Base-by-base conservation (phyloP, 2,888 invertebrate genomes). In the Fragum sueziense region DNA sequence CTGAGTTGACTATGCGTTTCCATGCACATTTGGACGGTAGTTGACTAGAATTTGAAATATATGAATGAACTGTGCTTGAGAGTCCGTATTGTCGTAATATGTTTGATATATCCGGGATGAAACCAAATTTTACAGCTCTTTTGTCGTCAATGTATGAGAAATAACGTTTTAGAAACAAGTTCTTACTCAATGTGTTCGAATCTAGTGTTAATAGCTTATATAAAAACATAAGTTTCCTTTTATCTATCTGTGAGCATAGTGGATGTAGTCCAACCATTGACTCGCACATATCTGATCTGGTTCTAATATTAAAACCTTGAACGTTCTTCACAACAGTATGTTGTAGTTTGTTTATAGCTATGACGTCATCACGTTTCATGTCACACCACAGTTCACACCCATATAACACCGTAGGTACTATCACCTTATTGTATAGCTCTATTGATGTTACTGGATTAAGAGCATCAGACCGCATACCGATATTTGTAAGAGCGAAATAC, bases 321-420 rank as follows among this genome's bases (percentile, higher is more conserved):
- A 68, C n/a, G 22, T 33, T 47, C 14, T 68, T 68, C 22, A 68
- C 68, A 27, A 68, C 20, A 47, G 9, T 47, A 11, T 68, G 68
- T 47, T 68, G 68, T 1, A 68, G 20, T 47, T 68, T 68, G 41
- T 68, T 29, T 7, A 68, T 29, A 2, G 29, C 17, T 25, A 11
- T 68, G 9, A 17, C 25, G 29, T 47, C 68, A 20, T 20, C 29
- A 29, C 20, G 20, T 11, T 47, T 17, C 41, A 68, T 68, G 2
- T 25, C 47, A 68, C 51, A 47, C 68, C 68, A 68, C 25, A 68
- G 41, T 27, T 68, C 47, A 68, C 68, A 68, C 2, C 68, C 68
- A 29, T 68, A 68, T 27, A 47, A 47, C 20, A n/a, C 68, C 20
- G 47, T 68, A 14, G 68, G 68, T 2, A 68, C 25, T 34, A 41